Base-by-base conservation (phyloP, 2,888 invertebrate species). In the Drosophila austrosaltans region DNA sequence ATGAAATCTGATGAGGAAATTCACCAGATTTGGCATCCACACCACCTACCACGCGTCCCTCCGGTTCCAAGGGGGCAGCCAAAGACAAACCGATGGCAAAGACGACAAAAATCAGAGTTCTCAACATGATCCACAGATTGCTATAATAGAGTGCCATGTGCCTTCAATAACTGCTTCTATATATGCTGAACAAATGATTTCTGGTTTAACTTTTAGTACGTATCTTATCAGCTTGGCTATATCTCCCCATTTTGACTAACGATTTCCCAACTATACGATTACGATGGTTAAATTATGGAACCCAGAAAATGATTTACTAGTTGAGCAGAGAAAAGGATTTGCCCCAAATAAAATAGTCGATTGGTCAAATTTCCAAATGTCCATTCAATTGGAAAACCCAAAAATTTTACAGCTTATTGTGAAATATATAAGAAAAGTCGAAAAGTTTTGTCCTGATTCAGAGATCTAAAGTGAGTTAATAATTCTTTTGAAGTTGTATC, bases 1-100 rank as follows among this genome's bases (percentile, higher is more conserved):
- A 48, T 6, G 92, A 92, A 12, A 91, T 78, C 86, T 92, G 92
- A 76, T 91, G 87, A 0, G 92, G 90, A 76, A 91, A 92, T 69
- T 92, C 88, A 7, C 85, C 89, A 25, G 67, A 59, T 3, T 42
- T 60, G 8, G 92, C 92, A 69, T 88, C 79, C 1, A 65, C 62
- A 7, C 92, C 92, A 25, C 91, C 91, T 12, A 90, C 89, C 56
- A 90, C 75, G 7, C 90, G 90, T 0, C 79, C 79, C 7, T 63
- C 53, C 5, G 42, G 63, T 6, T 57, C 53, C 32, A 20, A 59
- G 4, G 88, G 82, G 8, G 75, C 76, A 5, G 84, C 80, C 6
- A 64, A 25, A 7, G 53, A 61, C 1, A 63, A 1, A 6, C 66
- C 63, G 2, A 68, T n/a, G n/a, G 28, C 22, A 12, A 53, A 40